Percentiles rank a stretch among this genome's conserved stretches.
phyloP scores from a whole-genome alignment of 2,113 vertebrate species.

The Acrocephalus kingi region DNA sequence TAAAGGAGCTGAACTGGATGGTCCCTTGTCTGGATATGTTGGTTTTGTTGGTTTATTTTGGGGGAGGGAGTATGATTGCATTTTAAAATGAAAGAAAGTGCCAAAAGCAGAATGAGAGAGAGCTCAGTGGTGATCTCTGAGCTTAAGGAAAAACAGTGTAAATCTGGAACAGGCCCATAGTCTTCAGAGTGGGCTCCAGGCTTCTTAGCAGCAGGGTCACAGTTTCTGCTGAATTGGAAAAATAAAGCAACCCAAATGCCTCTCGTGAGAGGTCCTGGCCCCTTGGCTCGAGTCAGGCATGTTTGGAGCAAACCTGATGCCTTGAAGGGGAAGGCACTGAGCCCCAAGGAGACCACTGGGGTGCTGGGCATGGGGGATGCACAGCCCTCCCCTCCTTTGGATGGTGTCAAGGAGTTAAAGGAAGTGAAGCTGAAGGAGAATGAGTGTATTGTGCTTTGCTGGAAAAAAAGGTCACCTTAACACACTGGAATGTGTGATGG shows the following conservation, averaged over 20 bases:
- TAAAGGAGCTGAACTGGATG: not conserved
- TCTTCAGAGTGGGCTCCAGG: constrained; percentile 23
- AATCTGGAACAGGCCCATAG: not conserved
- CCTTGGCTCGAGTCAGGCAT: not conserved
- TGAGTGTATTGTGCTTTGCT: not conserved
- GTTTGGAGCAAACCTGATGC: not conserved
- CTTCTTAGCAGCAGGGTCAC: constrained; percentile 35
- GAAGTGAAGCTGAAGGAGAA: not conserved
- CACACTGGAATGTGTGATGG: not conserved
- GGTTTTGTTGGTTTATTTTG: not conserved
- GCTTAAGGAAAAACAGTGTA: constrained; percentile 35
- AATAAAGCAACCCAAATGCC: not conserved
- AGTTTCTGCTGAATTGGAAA: constrained; percentile 31
- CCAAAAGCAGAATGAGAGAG: constrained; percentile 25
- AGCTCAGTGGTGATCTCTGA: not conserved
- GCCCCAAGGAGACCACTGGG: not conserved
- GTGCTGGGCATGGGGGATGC: not conserved
- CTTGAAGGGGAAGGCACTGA: not conserved
- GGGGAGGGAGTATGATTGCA: not conserved
- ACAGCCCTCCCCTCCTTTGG: not conserved
- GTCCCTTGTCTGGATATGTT: not conserved
- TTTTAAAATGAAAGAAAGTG: not conserved
- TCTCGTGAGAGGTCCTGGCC: not conserved
- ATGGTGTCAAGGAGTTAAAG: accelerated
- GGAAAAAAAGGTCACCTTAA: not conserved